A percentile compares a stretch with the other conserved stretches of the same genome.
Conservation (phyloP, 2,888 invertebrate species). For the Yponomeuta cagnagella region DNA sequence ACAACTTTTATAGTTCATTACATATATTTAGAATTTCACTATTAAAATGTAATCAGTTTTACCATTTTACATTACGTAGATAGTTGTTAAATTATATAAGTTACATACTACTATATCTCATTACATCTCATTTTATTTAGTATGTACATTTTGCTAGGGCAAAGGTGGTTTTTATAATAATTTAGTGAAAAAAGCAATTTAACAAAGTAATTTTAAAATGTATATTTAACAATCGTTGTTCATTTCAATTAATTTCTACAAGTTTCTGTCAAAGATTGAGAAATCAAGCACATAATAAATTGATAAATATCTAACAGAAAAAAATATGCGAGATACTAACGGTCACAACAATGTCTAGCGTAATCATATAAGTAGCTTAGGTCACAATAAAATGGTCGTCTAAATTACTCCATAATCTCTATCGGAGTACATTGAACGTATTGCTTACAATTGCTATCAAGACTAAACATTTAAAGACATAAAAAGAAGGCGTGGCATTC, state of each 20-base stretch:
- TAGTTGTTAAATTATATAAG: not conserved
- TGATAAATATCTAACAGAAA: not conserved
- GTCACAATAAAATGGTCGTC: not conserved
- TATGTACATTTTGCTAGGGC: not conserved
- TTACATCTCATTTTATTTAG: not conserved
- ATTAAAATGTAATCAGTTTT: constrained; percentile 18
- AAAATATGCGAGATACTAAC: not conserved
- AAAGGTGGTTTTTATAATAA: not conserved
- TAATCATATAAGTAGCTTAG: not conserved
- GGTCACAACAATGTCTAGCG: not conserved
- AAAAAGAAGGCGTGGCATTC: constrained; percentile 40
- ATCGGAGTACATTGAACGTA: constrained; percentile 26
- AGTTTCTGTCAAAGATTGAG: not conserved
- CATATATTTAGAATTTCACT: constrained; percentile 61
- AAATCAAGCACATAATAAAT: not conserved
- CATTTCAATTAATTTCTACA: not conserved
- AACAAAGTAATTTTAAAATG: not conserved
- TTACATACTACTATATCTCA: not conserved
- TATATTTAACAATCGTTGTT: not conserved
- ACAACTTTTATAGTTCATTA: constrained; percentile 45
- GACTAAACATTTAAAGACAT: constrained; percentile 34
- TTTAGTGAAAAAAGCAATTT: not conserved
- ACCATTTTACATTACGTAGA: constrained; percentile 11
- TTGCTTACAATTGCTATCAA: constrained; percentile 56
- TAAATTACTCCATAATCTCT: not conserved